These are phyloP conservation scores for Meghimatium bilineatum DNA, from an alignment of 2,888 invertebrate species.

Conservation along the genomic window DNA sequence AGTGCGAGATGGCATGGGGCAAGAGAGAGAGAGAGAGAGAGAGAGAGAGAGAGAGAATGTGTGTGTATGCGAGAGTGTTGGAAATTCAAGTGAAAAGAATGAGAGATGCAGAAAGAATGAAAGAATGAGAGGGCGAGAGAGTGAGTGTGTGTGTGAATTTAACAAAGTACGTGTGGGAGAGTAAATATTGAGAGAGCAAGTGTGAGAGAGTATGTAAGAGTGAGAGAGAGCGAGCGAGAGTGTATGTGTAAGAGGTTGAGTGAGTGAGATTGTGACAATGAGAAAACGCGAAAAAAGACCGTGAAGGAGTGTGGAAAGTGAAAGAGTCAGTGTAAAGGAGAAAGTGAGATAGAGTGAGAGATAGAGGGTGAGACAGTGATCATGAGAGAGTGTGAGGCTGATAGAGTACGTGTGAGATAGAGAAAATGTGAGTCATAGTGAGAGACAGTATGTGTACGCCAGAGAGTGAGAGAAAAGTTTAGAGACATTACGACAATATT, in stretches of 20 bases:
- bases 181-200: background rate
- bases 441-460: too few relatives aligned
- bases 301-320: background rate
- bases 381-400: background rate
- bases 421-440: too few relatives aligned
- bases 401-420: background rate
- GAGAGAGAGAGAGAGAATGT: background rate
- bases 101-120: background rate
- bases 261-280: slow-evolving; percentile 6
- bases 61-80: too few relatives aligned
- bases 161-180: background rate
- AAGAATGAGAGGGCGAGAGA: too few relatives aligned
- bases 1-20: too few relatives aligned
- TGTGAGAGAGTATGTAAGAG: background rate
- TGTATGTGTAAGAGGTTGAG: background rate
- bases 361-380: background rate
- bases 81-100: background rate
- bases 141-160: background rate
- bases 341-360: background rate
- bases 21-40: too few relatives aligned
- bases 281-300: background rate
- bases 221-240: background rate
- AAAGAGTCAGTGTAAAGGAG: background rate
- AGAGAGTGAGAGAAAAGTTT: too few relatives aligned
- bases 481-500: too few relatives aligned